These are phyloP conservation scores for Epicampocera succincta DNA, from an alignment of 2,888 invertebrate species.

Conservation along the genomic window DNA sequence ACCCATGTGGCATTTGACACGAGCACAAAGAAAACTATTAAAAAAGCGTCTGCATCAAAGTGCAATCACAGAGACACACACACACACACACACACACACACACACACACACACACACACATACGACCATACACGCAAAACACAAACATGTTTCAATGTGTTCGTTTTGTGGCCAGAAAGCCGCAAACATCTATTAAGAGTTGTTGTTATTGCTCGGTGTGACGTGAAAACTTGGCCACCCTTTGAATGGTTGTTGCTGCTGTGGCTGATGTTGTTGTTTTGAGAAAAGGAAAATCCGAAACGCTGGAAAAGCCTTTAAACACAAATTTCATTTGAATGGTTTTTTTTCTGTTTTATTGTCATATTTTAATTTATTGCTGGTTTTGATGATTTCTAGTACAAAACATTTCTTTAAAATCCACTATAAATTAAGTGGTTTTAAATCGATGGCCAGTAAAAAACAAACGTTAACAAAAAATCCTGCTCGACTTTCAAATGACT, in stretches of 20 bases:
- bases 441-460: conserved; percentile 4
- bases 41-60: not conserved
- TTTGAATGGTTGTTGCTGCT: not conserved
- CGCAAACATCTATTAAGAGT: conserved; percentile 37
- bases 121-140: not conserved
- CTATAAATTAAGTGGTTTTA: conserved; percentile 13
- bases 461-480: too few species aligned
- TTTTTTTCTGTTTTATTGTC: conserved; percentile 36
- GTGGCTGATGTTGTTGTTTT: not conserved
- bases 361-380: conserved; percentile 4
- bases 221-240: conserved; percentile 35
- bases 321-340: conserved; percentile 2
- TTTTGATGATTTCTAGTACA: conserved; percentile 3
- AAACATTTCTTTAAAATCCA: conserved; percentile 1
- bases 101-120: not conserved
- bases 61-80: not conserved
- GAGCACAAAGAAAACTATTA: conserved; percentile 12
- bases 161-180: conserved; percentile 32
- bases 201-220: conserved; percentile 26
- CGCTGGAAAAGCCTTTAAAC: not conserved
- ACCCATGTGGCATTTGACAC: conserved; percentile 34
- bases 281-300: not conserved
- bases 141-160: conserved; percentile 12
- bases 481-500: not conserved
- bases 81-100: not conserved